Evolutionary conservation across 2,797 vertebrate species (phyloP), one percentile per base, ranked within the genome.

Genomic region (Onychomys torridus): DNA sequence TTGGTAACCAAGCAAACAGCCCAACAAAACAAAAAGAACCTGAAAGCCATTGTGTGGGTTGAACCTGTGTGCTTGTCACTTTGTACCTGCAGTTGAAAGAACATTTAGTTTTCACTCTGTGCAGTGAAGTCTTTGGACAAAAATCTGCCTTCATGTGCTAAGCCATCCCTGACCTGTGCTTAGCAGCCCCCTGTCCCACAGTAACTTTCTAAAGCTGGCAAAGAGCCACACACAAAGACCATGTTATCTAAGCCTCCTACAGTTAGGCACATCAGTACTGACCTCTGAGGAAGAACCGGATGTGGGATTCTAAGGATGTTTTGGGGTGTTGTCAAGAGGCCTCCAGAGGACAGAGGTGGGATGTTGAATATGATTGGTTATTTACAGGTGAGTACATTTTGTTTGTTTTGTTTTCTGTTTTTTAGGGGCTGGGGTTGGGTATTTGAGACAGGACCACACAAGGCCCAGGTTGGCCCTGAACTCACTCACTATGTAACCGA

Each of bases 281-380:
- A 27, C 13, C 4, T 11, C 12, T 4, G 17, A 16, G 29, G 40
- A 83, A 69, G 89, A 65, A 40, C 37, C 29, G 23, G 65, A 40
- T 13, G 2, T 65, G 17, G 2, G 19, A 32, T 71, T 77, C 29
- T 29, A 57, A 49, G 13, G 5, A 78, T 76, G 59, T 86, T 55
- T 32, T 8, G 4, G 59, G 79, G 5, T 96, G 81, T 43, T 40
- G 27, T 29, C 2, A 73, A 19, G 10, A 5, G 57, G 77, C 90
- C 96, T 89, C 90, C 55, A 90, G 97, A 52, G 71, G 95, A 88
- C 79, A 94, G 93, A 40, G 55, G 6, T 6, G 4, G 65, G 52
- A n/a, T 25, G 14, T 19, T 55, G 76, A 46, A 77, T 96, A 77
- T 0, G 2, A 65, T 37, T 78, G 32, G 43, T 11, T 71, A 67